phyloP scores from a whole-genome alignment of 2,113 vertebrate genomes.

The Heterocephalus glaber region DNA sequence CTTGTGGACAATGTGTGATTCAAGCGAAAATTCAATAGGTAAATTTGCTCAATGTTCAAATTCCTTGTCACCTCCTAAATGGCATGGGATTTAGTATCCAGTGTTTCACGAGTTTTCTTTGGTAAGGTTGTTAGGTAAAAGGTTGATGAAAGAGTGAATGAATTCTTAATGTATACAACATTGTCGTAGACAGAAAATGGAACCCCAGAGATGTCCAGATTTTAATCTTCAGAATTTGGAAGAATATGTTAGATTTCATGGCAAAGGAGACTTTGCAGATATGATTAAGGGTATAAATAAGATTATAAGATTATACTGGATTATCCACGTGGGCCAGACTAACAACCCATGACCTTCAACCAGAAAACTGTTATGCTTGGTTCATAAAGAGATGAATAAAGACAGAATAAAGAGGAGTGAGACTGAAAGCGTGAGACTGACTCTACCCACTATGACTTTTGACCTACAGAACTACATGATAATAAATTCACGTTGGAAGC shows the following conservation, averaged over 20 bases:
- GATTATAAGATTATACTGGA: not conserved
- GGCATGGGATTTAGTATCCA: not conserved
- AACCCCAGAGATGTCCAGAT: not conserved
- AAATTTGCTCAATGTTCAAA: not conserved
- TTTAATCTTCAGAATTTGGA: not conserved
- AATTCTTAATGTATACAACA: not conserved
- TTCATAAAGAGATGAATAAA: not conserved
- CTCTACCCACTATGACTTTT: not conserved
- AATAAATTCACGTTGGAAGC: not conserved
- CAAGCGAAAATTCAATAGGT: not conserved
- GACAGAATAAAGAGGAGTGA: not conserved
- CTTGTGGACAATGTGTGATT: not conserved
- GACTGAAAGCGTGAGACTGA: not conserved
- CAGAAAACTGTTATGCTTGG: not conserved
- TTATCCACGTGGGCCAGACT: not conserved
- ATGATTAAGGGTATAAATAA: not conserved
- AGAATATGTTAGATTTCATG: not conserved
- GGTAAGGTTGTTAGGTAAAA: not conserved
- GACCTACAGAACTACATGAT: not conserved
- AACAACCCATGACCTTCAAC: not conserved
- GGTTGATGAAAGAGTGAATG: not conserved
- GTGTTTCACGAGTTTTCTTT: not conserved
- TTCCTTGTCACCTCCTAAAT: not conserved
- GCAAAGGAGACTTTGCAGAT: not conserved
- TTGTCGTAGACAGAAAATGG: not conserved